phyloP scores from a whole-genome alignment of 2,888 invertebrate genomes.

The Hyppa rectilinea region DNA sequence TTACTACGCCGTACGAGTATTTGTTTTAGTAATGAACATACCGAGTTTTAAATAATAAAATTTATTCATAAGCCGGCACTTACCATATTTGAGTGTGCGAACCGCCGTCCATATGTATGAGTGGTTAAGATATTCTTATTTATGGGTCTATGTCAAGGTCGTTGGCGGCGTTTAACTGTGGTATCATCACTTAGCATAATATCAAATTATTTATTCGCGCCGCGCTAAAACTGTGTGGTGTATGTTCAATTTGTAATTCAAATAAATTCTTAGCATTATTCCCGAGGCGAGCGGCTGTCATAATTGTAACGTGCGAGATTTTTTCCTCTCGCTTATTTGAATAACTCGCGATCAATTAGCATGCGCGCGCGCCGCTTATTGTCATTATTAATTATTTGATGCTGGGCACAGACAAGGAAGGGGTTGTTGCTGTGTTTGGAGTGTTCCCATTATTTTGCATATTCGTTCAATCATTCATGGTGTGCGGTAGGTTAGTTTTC shows the following conservation, averaged over 20 bases:
- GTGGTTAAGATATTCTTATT: slow-evolving; percentile 90
- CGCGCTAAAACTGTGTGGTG: slow-evolving; percentile 87
- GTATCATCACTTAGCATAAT: slow-evolving; percentile 89
- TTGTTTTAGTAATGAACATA: slow-evolving; percentile 91
- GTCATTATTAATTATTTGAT: slow-evolving; percentile 63
- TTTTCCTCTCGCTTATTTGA: slow-evolving; percentile 76
- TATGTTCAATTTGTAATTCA: slow-evolving; percentile 89
- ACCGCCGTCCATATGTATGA: slow-evolving; percentile 90
- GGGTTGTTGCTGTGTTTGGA: slow-evolving; percentile 66
- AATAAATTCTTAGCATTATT: slow-evolving; percentile 86
- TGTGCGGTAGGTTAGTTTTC: slow-evolving; percentile 79
- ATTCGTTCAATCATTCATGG: slow-evolving; percentile 74
- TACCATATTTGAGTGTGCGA: slow-evolving; percentile 90
- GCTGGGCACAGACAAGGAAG: slow-evolving; percentile 45
- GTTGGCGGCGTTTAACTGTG: slow-evolving; percentile 80
- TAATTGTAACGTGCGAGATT: slow-evolving; percentile 85
- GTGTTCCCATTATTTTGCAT: slow-evolving; percentile 77
- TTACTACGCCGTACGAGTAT: slow-evolving; percentile 89
- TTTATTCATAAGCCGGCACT: slow-evolving; percentile 90
- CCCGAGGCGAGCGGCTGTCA: slow-evolving; percentile 78
- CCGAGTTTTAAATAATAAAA: slow-evolving; percentile 90
- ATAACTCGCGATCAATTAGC: slow-evolving; percentile 72
- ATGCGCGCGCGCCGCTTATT: slow-evolving; percentile 71
- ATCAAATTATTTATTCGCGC: slow-evolving; percentile 90
- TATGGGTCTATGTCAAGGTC: slow-evolving; percentile 90